Evolutionary conservation across 2,113 vertebrate genomes (phyloP).

Genomic region (Nothocercus julius): DNA sequence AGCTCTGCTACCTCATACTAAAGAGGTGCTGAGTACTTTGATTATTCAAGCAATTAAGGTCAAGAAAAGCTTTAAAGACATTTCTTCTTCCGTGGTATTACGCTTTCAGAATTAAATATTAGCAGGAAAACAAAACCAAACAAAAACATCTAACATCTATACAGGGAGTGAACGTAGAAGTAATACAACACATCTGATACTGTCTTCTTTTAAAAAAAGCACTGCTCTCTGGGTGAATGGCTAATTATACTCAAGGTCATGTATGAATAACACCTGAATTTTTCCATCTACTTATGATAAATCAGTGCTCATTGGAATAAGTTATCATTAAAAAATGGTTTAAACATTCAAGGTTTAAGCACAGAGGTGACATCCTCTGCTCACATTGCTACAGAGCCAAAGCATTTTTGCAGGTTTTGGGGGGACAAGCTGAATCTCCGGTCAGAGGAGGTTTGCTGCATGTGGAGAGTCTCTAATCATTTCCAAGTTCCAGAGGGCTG

Average conservation of each 20-base stretch:
- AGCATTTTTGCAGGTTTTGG: not conserved
- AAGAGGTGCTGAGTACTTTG: not conserved
- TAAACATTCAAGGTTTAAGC: not conserved
- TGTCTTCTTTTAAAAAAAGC: fast-evolving
- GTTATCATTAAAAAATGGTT: not conserved
- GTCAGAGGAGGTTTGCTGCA: not conserved
- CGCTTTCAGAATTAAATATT: not conserved
- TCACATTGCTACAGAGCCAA: not conserved
- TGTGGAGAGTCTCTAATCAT: not conserved
- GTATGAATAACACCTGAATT: not conserved
- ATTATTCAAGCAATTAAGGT: not conserved
- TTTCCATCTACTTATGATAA: not conserved
- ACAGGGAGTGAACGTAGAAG: not conserved
- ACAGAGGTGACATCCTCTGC: not conserved
- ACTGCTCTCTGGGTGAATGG: not conserved
- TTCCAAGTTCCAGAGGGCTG: not conserved
- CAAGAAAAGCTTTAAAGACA: not conserved
- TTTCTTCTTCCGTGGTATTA: not conserved
- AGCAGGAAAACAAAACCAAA: not conserved
- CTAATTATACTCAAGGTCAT: not conserved
- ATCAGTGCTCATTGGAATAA: not conserved
- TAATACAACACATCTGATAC: not conserved
- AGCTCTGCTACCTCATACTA: not conserved
- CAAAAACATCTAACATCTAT: not conserved
- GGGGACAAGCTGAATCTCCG: not conserved